Evolutionary conservation across 2,888 invertebrate genomes (phyloP).

Genomic region (Hirudinaria manillensis): DNA sequence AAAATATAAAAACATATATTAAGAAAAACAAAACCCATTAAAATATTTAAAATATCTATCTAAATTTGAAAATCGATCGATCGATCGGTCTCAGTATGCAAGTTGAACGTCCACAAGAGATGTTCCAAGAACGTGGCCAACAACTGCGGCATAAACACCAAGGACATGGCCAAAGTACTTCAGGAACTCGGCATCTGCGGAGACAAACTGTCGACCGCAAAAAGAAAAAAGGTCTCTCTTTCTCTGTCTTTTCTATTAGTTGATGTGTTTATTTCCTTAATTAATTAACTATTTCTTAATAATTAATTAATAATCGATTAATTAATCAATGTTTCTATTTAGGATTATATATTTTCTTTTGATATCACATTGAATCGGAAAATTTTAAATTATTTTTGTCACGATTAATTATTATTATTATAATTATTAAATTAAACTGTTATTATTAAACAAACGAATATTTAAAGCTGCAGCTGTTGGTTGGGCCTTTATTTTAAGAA

Average conservation of each 20-base stretch:
- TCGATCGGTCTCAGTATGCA: slow-evolving; percentile 65
- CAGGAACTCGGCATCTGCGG: slow-evolving; percentile 31
- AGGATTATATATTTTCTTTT: too few species aligned
- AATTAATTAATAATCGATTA: too few species aligned
- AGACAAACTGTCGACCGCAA: slow-evolving; percentile 25
- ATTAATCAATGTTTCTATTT: too few species aligned
- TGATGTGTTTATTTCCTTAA: too few species aligned
- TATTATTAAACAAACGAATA: too few species aligned
- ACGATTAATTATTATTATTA: too few species aligned
- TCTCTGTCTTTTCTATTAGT: neutral
- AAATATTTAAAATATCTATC: neutral
- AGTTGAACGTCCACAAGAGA: slow-evolving; percentile 94
- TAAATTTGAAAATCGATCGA: neutral
- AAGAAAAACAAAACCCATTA: neutral
- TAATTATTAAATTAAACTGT: too few species aligned
- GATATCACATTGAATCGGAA: too few species aligned
- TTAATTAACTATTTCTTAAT: neutral
- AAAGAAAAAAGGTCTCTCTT: slow-evolving; percentile 26
- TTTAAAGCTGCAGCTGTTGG: too few species aligned
- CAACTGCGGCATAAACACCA: slow-evolving; percentile 96
- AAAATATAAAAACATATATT: too few species aligned
- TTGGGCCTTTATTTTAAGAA: too few species aligned
- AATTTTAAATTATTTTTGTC: too few species aligned
- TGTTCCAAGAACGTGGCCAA: slow-evolving; percentile 99
- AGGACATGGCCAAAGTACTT: slow-evolving; percentile 70